Base-by-base conservation (phyloP, 2,888 invertebrate species). In the Lampropteryx suffumata region DNA sequence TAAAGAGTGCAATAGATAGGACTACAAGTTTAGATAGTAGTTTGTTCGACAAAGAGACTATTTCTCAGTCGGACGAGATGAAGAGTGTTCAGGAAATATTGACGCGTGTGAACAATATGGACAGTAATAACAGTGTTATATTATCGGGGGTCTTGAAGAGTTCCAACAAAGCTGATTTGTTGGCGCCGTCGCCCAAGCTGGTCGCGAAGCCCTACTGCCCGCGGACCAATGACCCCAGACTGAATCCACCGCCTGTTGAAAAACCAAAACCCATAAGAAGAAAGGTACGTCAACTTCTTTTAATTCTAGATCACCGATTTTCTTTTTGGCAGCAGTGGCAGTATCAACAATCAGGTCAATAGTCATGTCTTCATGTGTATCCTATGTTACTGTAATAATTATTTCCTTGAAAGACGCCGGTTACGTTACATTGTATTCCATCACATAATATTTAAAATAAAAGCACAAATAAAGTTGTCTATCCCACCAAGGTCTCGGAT, bases 1-100 rank as follows among this genome's bases (percentile, higher is more conserved):
- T 91, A 66, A 89, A 89, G 67, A 90, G 86, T 79, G 89, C 89
- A 64, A 90, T 91, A 76, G 88, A 90, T 69, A 79, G 87, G 82
- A 88, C 85, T 76, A 84, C 86, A 71, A 83, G 79, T 76, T 79
- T 87, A 76, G 88, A 89, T 65, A 79, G 69, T 74, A 79, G 82
- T 76, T 72, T 88, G 65, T 85, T 85, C 55, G 86, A 84, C 66
- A 83, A 82, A 61, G 84, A 81, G 67, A 77, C 75, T 69, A 74
- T 75, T 59, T 80, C 81, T 53, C 79, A 76, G 28, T 83, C 73
- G 64, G 90, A 90, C 57, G 91, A 91, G 46, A 70, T 90, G 65
- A 83, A 79, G 57, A 90, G 84, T 67, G 90, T 90, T 32, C 86
- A 88, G 53, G 91, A 87, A 67, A 89, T 91, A 57, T 67, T 91